Evolutionary conservation across 2,797 vertebrate genomes (phyloP).

Genomic region (Rhinogobio ventralis): DNA sequence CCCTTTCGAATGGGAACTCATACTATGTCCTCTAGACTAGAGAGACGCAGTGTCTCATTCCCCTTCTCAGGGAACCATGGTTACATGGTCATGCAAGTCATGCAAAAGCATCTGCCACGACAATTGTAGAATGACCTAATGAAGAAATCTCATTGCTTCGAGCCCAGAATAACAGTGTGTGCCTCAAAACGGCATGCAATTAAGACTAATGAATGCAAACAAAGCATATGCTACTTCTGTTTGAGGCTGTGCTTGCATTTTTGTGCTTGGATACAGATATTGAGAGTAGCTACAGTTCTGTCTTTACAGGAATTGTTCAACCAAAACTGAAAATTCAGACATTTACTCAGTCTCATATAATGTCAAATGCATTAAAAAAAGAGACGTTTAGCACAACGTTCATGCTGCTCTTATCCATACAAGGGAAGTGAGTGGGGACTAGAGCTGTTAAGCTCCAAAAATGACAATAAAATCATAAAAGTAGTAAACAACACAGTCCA

Average conservation of each 20-base stretch:
- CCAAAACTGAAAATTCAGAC: neutral
- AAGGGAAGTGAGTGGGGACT: neutral
- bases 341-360: neutral
- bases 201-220: conserved; percentile 2
- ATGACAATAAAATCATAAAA: too few relatives aligned
- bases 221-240: conserved; percentile 20
- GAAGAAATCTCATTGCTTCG: neutral
- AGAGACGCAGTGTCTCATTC: neutral
- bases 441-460: neutral
- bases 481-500: neutral
- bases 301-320: conserved; percentile 17
- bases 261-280: conserved; percentile 26
- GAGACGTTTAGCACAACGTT: neutral
- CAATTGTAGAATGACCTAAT: conserved; percentile 25
- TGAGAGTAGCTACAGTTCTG: conserved; percentile 46
- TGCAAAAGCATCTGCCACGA: neutral
- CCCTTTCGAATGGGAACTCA: too few relatives aligned
- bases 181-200: neutral
- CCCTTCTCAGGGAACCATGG: neutral
- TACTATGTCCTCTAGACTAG: too few relatives aligned
- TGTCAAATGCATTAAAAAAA: neutral
- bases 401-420: neutral
- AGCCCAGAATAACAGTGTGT: neutral
- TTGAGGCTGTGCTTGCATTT: conserved; percentile 24
- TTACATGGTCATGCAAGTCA: neutral